Percentiles rank a stretch among this genome's conserved stretches.
Conservation (phyloP, 2,113 vertebrate genomes). For the Nothocercus julius region DNA sequence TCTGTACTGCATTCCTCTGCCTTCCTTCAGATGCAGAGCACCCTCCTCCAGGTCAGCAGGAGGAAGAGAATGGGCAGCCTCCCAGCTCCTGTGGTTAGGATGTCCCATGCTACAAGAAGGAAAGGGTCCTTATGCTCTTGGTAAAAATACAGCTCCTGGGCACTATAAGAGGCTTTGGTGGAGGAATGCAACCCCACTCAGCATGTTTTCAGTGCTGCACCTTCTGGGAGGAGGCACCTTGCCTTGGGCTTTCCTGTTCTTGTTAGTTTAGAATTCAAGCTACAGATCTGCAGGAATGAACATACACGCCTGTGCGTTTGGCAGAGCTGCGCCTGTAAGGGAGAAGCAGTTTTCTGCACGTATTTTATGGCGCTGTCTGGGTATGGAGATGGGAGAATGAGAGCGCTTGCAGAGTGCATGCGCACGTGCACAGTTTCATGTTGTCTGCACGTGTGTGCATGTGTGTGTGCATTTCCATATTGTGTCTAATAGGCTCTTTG, state of each 20-base stretch:
- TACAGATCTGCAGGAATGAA: background rate
- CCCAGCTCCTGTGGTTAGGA: background rate
- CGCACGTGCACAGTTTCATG: constrained; percentile 51
- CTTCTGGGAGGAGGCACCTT: constrained; percentile 4
- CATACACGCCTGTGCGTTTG: background rate
- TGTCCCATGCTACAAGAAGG: background rate
- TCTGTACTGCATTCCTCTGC: background rate
- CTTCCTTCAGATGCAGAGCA: constrained; percentile 11
- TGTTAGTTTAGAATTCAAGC: constrained; percentile 5
- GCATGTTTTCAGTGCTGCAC: background rate
- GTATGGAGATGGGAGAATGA: background rate
- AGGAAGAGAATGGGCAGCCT: constrained; percentile 34
- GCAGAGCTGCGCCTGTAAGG: background rate
- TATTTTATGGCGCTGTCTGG: constrained; percentile 26
- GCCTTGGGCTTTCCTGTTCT: constrained; percentile 33
- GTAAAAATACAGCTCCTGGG: constrained; percentile 5
- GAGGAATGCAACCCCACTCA: background rate
- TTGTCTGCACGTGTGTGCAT: constrained; percentile 50
- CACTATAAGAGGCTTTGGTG: background rate
- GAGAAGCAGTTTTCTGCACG: background rate
- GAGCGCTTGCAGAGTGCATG: background rate
- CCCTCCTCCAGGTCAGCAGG: background rate
- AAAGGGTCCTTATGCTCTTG: rapidly evolving
- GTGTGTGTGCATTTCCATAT: constrained; percentile 62
- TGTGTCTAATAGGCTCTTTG: constrained; percentile 74